These are phyloP conservation scores for Atlantisia rogersi DNA, from an alignment of 2,113 vertebrate species.

Conservation along the genomic window DNA sequence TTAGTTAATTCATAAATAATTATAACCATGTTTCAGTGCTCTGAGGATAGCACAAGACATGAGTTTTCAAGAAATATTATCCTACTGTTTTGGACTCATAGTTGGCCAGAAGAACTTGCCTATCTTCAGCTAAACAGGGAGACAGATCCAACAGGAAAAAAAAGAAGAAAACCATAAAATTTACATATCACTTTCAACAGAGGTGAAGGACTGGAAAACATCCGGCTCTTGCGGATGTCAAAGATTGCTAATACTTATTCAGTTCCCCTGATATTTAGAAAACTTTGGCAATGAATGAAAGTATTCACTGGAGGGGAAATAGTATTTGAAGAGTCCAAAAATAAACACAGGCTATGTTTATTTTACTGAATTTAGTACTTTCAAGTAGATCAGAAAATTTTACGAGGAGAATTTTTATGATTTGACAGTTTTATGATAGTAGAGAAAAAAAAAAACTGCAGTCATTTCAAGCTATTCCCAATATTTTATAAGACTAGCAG, in stretches of 20 bases:
- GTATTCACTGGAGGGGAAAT: neutral
- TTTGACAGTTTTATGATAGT: neutral
- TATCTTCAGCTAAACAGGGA: neutral
- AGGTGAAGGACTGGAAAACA: neutral
- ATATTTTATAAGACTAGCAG: neutral
- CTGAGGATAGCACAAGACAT: neutral
- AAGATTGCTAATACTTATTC: neutral
- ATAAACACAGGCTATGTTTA: neutral
- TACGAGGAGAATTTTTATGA: neutral
- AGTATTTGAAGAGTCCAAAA: neutral
- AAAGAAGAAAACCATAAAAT: neutral
- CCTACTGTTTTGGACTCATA: neutral
- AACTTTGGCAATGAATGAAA: slow-evolving; percentile 16
- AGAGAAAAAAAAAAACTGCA: neutral
- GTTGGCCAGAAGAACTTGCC: neutral
- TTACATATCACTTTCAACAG: neutral
- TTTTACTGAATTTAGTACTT: neutral
- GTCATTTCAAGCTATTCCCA: neutral
- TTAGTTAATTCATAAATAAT: neutral
- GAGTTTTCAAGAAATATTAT: neutral
- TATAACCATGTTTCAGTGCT: neutral
- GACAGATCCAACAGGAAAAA: neutral
- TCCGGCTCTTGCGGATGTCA: neutral
- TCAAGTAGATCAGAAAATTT: neutral
- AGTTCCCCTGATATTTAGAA: neutral